Conservation (phyloP, 2,888 invertebrate species). For the Lasioglossum morio region DNA sequence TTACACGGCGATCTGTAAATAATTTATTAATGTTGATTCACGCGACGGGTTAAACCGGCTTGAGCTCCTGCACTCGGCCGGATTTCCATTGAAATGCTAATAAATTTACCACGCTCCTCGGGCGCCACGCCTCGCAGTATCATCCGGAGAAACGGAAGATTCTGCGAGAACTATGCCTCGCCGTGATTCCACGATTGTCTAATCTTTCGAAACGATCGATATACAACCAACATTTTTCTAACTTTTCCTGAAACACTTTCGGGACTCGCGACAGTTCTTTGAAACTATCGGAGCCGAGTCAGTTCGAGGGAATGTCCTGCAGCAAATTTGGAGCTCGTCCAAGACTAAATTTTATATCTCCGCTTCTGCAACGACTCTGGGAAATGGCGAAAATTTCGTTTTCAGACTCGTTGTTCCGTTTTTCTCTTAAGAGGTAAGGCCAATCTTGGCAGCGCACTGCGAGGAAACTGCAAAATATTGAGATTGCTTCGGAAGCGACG, state of each 20-base stretch:
- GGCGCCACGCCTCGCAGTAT: conserved; percentile 46
- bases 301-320: not conserved
- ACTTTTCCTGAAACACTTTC: not conserved
- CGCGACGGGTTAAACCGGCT: conserved; percentile 25
- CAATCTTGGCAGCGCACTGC: not conserved
- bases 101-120: conserved; percentile 55
- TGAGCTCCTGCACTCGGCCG: conserved; percentile 28
- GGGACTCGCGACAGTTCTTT: not conserved
- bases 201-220: not conserved
- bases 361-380: not conserved
- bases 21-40: conserved; percentile 55
- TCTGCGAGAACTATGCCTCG: conserved; percentile 37
- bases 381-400: not conserved
- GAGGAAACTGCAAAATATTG: not conserved
- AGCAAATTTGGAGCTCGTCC: not conserved
- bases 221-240: not conserved
- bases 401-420: not conserved
- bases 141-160: not conserved
- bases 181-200: conserved; percentile 29
- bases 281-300: not conserved
- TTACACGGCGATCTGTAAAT: conserved; percentile 26
- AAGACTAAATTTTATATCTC: not conserved
- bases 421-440: not conserved
- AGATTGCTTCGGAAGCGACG: not conserved
- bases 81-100: conserved; percentile 66